Conservation (phyloP, 2,113 vertebrate species). For the Xiphophorus hellerii region DNA sequence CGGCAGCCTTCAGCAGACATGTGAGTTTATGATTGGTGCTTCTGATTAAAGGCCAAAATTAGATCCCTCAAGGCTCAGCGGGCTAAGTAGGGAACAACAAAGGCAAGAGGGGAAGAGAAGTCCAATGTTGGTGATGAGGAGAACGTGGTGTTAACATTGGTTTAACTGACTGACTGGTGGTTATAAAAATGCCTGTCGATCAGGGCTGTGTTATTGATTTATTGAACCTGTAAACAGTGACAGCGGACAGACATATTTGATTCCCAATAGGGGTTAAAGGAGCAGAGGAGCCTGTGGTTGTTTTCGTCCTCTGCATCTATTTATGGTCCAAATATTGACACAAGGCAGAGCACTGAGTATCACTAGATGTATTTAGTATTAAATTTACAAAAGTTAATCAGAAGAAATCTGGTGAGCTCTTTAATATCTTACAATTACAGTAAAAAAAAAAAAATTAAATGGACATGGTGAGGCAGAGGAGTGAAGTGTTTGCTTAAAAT, state of each 20-base stretch:
- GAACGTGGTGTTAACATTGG: not conserved
- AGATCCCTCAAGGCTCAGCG: not conserved
- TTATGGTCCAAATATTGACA: constrained; percentile 2
- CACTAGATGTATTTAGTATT: no score
- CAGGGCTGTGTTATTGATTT: constrained; percentile 4
- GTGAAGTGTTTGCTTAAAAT: no score
- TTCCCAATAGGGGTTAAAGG: constrained; percentile 1
- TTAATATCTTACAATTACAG: not conserved
- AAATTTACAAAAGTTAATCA: not conserved
- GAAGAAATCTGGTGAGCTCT: not conserved
- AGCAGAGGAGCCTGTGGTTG: not conserved
- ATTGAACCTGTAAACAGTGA: constrained; percentile 1
- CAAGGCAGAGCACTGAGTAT: not conserved
- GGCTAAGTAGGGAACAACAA: constrained; percentile 28
- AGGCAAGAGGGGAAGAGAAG: constrained; percentile 8
- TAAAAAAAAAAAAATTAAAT: not conserved
- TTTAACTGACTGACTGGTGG: not conserved
- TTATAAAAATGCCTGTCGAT: constrained; percentile 3
- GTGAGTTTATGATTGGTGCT: constrained; percentile 4
- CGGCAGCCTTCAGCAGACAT: not conserved
- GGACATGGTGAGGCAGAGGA: not conserved
- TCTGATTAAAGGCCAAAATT: constrained; percentile 30
- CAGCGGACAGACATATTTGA: constrained; percentile 6
- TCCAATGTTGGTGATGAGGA: constrained; percentile 3
- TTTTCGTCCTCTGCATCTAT: constrained; percentile 2